These are phyloP conservation scores for Meloidogyne floridensis DNA, from an alignment of 1,140 invertebrate genomes.

Conservation along the genomic window DNA sequence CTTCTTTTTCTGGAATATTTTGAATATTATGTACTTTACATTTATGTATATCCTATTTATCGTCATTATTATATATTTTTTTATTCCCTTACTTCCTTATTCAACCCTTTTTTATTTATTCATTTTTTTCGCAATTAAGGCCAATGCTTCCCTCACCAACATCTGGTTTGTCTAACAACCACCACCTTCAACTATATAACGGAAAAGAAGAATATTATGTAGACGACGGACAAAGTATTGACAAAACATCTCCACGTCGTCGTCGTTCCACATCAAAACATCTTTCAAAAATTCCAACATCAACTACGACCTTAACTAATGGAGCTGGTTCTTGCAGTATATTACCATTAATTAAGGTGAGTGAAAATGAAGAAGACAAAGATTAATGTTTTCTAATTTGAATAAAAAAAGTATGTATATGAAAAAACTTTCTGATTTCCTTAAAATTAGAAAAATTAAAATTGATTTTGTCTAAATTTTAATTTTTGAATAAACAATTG, in stretches of 20 bases:
- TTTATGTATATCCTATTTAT: neutral
- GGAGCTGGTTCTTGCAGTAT: neutral
- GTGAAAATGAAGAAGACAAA: neutral
- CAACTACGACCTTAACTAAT: neutral
- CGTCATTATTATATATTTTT: neutral
- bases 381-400: neutral
- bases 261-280: neutral
- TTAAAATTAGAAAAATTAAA: no score
- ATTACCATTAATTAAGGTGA: neutral
- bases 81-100: neutral
- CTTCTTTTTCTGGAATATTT: no score
- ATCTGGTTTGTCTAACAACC: neutral
- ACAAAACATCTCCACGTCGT: constrained; percentile 28
- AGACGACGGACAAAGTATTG: constrained; percentile 23
- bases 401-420: neutral
- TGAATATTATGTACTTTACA: neutral
- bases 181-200: neutral
- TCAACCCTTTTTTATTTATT: neutral
- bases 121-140: neutral
- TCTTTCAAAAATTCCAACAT: neutral
- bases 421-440: no score
- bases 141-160: constrained; percentile 8
- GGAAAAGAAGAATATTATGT: neutral
- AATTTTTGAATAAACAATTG: no score
- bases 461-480: no score